Evolutionary conservation across 2,113 vertebrate species (phyloP), one percentile per base, ranked within the genome.

Genomic region (Protobothrops mucrosquamatus): DNA sequence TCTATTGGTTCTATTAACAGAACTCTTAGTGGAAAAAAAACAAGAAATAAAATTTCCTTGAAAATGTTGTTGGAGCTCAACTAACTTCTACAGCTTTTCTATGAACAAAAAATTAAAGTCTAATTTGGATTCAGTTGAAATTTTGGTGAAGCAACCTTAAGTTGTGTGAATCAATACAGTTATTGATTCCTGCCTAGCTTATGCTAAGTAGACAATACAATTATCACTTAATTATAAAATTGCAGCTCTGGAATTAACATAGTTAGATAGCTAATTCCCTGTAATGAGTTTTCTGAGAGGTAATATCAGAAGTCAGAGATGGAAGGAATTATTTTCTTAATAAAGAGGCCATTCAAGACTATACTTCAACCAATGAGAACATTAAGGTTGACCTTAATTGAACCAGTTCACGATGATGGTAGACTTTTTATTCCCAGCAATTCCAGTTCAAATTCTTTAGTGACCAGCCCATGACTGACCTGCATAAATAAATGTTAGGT

Each of bases 171-270:
- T 98, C 95, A 88, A 97, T 97, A 96, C 85, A 87, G 22, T 61
- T 97, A 97, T 97, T 96, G 97, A 97, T 97, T 96, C 94, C 94
- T 14, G 69, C 94, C 95, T 94, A 96, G 95, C 96, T 97, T 97
- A 96, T 97, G 96, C 88, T 64, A 95, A 94, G 92, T 92, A 97
- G 95, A 96, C 97, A 97, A 95, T 95, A 95, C 96, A 97, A 97
- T 97, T 97, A 97, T 96, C 95, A 18, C 96, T 98, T 97, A 96
- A 97, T 98, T 98, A 97, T 96, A 96, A 97, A 96, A 96, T 96
- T 87, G 88, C 96, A 93, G 88, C 95, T 96, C 97, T 94, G 93
- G 96, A 97, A 95, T 92, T 93, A 97, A 90, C 90, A 92, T 87
- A 81, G 96, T 87, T 92, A 92, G 95, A 93, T 95, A 93, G 92